phyloP scores from a whole-genome alignment of 2,797 vertebrate species.

The Macrochelys suwanniensis region DNA sequence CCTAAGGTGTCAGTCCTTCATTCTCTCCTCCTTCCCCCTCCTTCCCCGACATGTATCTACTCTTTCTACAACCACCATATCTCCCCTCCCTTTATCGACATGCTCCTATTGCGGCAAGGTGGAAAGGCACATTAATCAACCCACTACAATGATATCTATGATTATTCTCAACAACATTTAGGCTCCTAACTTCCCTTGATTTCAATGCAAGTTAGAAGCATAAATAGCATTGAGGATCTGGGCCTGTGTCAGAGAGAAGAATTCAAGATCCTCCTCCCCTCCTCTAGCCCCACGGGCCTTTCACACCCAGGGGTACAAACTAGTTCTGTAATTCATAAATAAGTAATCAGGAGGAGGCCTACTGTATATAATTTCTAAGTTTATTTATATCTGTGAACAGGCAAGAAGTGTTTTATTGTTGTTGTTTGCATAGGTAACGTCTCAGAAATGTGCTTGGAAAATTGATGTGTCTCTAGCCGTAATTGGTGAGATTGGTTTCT shows the following conservation, averaged over 20 bases:
- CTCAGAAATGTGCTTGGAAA: conserved; percentile 25
- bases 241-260: not conserved
- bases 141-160: not conserved
- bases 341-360: rapidly evolving
- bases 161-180: not conserved
- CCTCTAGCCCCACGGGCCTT: not conserved
- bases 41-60: not conserved
- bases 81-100: not conserved
- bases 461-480: not conserved
- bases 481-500: not conserved
- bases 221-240: not conserved
- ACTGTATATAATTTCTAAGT: not conserved
- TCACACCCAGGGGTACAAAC: not conserved
- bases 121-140: not conserved
- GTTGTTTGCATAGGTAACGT: not conserved
- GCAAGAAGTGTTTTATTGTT: not conserved
- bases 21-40: not conserved
- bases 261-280: not conserved
- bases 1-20: not conserved
- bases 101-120: not conserved
- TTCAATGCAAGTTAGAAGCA: not conserved
- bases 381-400: not conserved
- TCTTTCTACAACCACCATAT: not conserved
- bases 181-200: not conserved
- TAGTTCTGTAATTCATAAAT: not conserved